These are phyloP conservation scores for Heteronetta atricapilla DNA, from an alignment of 2,113 vertebrate genomes.

Conservation along the genomic window DNA sequence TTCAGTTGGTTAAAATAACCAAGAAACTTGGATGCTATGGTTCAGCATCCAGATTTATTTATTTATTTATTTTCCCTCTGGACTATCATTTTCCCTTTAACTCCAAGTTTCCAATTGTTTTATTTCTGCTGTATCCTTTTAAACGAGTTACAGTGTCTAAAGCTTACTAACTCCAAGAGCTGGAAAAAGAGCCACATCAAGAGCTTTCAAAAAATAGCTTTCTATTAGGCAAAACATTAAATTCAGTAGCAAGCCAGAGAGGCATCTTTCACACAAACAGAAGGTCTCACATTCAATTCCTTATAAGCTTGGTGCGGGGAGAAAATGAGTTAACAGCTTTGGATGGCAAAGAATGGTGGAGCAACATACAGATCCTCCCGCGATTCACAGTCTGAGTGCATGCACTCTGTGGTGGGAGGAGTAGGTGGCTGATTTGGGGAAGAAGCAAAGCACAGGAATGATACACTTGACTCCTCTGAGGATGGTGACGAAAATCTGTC, in stretches of 20 bases:
- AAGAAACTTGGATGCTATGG: background rate
- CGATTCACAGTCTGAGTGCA: background rate
- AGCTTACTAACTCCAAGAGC: background rate
- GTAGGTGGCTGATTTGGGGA: slow-evolving; percentile 60
- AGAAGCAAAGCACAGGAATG: slow-evolving; percentile 43
- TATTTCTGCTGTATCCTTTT: background rate
- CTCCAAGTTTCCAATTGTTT: background rate
- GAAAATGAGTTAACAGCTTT: slow-evolving; percentile 17
- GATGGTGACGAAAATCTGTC: slow-evolving; percentile 62
- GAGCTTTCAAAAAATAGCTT: too few species aligned
- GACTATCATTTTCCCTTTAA: background rate
- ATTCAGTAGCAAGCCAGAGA: background rate
- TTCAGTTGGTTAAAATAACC: background rate
- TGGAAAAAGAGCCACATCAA: slow-evolving; percentile 10
- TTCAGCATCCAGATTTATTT: background rate
- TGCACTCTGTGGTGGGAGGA: slow-evolving; percentile 54
- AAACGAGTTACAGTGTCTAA: background rate
- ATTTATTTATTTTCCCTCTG: background rate
- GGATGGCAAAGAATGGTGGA: slow-evolving; percentile 10
- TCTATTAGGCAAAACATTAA: background rate
- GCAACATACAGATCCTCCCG: slow-evolving; percentile 26
- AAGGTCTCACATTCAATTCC: background rate
- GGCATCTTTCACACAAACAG: background rate
- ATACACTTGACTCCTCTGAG: slow-evolving; percentile 53
- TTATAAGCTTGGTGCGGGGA: background rate